Evolutionary conservation across 2,888 invertebrate species (phyloP), one percentile per base, ranked within the genome.

Genomic region (Lagria hirta): DNA sequence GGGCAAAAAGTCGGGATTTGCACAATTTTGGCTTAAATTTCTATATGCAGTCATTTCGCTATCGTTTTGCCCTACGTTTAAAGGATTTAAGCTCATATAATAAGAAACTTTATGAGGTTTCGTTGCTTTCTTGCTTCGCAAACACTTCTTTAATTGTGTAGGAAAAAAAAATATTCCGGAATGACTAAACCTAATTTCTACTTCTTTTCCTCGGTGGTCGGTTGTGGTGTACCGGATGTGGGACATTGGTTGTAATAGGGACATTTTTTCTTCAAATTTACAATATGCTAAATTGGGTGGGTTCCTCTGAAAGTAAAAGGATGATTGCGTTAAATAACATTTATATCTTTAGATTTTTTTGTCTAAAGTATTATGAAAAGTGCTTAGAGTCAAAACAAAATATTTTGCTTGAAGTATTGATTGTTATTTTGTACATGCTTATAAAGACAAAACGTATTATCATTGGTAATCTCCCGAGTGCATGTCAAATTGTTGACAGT

Each of bases 211-310:
- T 13, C 10, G 13, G 13, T 30, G 6, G n/a, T 30, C 24, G 10
- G 6, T 41, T 6, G 36, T 36, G 5, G 36, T 46, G 10, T 29
- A 34, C 20, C 45, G 11, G 18, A 17, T 16, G 3, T 13, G 4
- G 22, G 14, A 18, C 1, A 15, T 23, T 13, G 22, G 16, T n/a
- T 27, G 17, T 16, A 20, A 18, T 2, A 28, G 10, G 7, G 47
- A 42, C 4, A 38, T 29, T n/a, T 28, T 38, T 24, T 58, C 55
- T 40, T 51, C 48, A 22, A 59, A 59, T 37, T 51, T 52, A 47
- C 58, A 59, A 40, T 44, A 46, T 24, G 48, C 50, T 34, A 49
- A 32, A 43, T 53, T 49, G 43, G 49, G 53, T 30, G 56, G 61
- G 37, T 54, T 55, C 46, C 54, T 58, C 60, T 52, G 48, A 28